A percentile compares a stretch with the other conserved stretches of the same genome.
phyloP scores from a whole-genome alignment of 1,140 invertebrate species.

The Stratiolaelaps scimitus region DNA sequence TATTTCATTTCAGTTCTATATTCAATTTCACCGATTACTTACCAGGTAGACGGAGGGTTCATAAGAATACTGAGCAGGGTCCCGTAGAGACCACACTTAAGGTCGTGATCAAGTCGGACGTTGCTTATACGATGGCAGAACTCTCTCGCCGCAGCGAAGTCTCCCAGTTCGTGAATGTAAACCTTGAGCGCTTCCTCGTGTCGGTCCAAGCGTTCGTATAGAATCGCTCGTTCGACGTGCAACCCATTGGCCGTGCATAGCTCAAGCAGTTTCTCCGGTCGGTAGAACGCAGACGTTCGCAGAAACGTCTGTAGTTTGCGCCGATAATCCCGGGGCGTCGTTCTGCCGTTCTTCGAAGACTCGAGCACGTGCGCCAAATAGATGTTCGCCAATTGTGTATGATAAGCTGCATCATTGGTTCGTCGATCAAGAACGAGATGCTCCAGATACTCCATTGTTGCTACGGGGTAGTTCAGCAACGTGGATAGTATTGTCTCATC shows the following conservation, averaged over 20 bases:
- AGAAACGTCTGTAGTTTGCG: slow-evolving; percentile 44
- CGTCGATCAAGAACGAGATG: slow-evolving; percentile 40
- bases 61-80: slow-evolving; percentile 28
- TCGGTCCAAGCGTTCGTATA: slow-evolving; percentile 47
- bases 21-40: background rate
- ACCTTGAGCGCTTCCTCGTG: slow-evolving; percentile 47
- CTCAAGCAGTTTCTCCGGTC: slow-evolving; percentile 43
- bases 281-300: slow-evolving; percentile 42
- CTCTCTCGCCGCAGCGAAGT: slow-evolving; percentile 44
- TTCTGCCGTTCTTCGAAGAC: slow-evolving; percentile 37
- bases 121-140: slow-evolving; percentile 45
- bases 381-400: slow-evolving; percentile 45
- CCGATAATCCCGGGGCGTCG: slow-evolving; percentile 34
- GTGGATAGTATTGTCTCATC: slow-evolving; percentile 40
- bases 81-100: slow-evolving; percentile 39
- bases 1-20: no score
- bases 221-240: slow-evolving; percentile 45
- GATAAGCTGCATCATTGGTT: slow-evolving; percentile 43
- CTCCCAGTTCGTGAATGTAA: slow-evolving; percentile 45
- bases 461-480: slow-evolving; percentile 43
- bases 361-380: slow-evolving; percentile 44
- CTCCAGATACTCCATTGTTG: slow-evolving; percentile 44
- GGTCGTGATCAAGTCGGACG: slow-evolving; percentile 44
- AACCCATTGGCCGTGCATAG: slow-evolving; percentile 43
- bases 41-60: slow-evolving; percentile 4